Base-by-base conservation (phyloP, 35 echinoderm and acorn worm genomes). In the Patiria miniata region DNA sequence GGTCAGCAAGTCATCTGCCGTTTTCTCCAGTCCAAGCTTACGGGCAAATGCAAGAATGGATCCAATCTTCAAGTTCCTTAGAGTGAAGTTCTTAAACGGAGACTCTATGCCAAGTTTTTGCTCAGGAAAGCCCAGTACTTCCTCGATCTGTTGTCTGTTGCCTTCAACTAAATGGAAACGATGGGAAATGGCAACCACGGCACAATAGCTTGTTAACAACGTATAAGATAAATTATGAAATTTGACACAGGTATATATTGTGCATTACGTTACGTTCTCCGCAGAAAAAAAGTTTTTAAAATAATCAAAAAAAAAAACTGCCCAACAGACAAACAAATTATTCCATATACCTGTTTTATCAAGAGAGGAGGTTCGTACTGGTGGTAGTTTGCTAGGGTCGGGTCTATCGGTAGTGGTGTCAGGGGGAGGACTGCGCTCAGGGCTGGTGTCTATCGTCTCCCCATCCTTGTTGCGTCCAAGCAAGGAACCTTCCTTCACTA, bases 61-160 rank as follows among this genome's bases (percentile, higher is more conserved):
- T 54, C 81, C 53, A 1, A 83, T 60, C 28, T 83, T 83, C 30
- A 83, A 36, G 12, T 58, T 83, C 32, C 81, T 50, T 4, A 83
- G 32, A 33, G 51, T 83, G 42, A 83, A 83, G 57, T 83, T 60
- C 52, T 83, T 57, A 28, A 83, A 83, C 2, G 81, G 44, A 57
- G 58, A 61, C 4, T 42, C 51, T n/a, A 42, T 5, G 39, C 81
- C 81, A 1, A 17, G 6, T 83, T 37, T 2, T 0, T 18, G 51
- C 5, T 83, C 3, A 3, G 81, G 81, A 8, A 83, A 23, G 36
- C 81, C 81, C 7, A 83, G 52, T 16, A 16, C 37, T 34, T 83
- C 57, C 12, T 36, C 21, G 2, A 21, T 52, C 5, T 82, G 40
- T 51, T 82, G 7, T 53, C 18, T 42, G 21, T 51, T 52, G 34